Evolutionary conservation across 2,888 invertebrate genomes (phyloP).

Genomic region (Hemithea aestivaria): DNA sequence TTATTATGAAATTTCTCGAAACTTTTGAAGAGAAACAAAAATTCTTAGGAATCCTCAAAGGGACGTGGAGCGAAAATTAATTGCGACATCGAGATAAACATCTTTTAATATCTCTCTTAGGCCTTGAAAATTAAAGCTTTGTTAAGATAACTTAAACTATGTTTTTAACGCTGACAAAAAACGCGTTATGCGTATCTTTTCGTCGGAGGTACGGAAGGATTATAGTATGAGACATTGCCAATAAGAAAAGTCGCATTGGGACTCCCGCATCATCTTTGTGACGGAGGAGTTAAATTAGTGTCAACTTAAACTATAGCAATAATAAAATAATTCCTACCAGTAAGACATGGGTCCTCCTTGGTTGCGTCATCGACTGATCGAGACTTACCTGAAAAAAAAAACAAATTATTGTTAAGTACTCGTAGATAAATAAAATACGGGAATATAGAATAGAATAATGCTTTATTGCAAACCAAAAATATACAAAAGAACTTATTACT

Average conservation of each 20-base stretch:
- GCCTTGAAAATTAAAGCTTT: slow-evolving; percentile 15
- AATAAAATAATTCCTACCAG: slow-evolving; percentile 56
- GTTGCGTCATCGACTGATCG: slow-evolving; percentile 67
- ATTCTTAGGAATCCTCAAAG: slow-evolving; percentile 21
- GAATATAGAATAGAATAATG: too few relatives aligned
- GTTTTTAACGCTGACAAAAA: too few relatives aligned
- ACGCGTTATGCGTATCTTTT: too few relatives aligned
- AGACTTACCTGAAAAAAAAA: slow-evolving; percentile 68
- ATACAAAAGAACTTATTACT: too few relatives aligned
- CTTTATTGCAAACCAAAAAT: too few relatives aligned
- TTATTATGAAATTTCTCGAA: background rate
- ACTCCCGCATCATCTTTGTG: too few relatives aligned
- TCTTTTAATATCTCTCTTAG: slow-evolving; percentile 17
- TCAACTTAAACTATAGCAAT: slow-evolving; percentile 5
- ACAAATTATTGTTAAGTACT: slow-evolving; percentile 3
- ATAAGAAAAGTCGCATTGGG: too few relatives aligned
- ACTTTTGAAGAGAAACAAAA: slow-evolving; percentile 10
- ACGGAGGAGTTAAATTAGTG: background rate
- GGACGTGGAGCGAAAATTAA: slow-evolving; percentile 22
- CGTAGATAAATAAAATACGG: background rate
- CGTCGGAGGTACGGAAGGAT: too few relatives aligned
- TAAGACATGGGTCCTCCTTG: slow-evolving; percentile 75
- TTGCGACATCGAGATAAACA: slow-evolving; percentile 24
- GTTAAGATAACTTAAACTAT: too few relatives aligned
- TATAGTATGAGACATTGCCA: too few relatives aligned